Evolutionary conservation across 2,888 invertebrate genomes (phyloP).

Genomic region (Eupelmus urozonus): DNA sequence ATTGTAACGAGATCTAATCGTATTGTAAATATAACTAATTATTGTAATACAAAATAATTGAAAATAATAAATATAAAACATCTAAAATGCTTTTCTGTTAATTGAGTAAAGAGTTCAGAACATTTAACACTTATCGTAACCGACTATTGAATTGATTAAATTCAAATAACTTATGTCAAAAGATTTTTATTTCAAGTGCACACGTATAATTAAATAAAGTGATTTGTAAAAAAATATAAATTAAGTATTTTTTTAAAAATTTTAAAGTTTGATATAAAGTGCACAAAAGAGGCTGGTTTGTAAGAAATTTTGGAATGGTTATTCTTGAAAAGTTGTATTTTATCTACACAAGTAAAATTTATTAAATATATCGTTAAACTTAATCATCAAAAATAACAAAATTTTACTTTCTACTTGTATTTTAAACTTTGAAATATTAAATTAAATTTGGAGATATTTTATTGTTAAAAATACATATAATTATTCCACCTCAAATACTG

Average conservation of each 20-base stretch:
- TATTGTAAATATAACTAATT: slow-evolving; percentile 59
- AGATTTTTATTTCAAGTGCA: not conserved
- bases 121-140: not conserved
- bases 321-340: too few species aligned
- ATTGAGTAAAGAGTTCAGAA: slow-evolving; percentile 37
- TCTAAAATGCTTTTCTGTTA: slow-evolving; percentile 46
- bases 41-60: slow-evolving; percentile 60
- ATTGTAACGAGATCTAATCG: slow-evolving; percentile 54
- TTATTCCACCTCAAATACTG: not conserved
- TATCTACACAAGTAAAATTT: not conserved
- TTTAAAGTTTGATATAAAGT: not conserved
- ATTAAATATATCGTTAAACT: not conserved
- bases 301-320: not conserved
- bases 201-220: not conserved
- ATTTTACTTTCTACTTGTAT: not conserved
- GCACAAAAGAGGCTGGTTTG: not conserved
- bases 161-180: not conserved
- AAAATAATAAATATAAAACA: slow-evolving; percentile 57
- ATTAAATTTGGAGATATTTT: not conserved
- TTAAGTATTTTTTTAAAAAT: not conserved
- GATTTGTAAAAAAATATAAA: not conserved
- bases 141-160: not conserved
- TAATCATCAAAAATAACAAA: not conserved
- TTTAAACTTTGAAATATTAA: not conserved
- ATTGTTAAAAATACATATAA: not conserved